Base-by-base conservation (phyloP, 2,797 vertebrate species). In the Sorex maritimensis region DNA sequence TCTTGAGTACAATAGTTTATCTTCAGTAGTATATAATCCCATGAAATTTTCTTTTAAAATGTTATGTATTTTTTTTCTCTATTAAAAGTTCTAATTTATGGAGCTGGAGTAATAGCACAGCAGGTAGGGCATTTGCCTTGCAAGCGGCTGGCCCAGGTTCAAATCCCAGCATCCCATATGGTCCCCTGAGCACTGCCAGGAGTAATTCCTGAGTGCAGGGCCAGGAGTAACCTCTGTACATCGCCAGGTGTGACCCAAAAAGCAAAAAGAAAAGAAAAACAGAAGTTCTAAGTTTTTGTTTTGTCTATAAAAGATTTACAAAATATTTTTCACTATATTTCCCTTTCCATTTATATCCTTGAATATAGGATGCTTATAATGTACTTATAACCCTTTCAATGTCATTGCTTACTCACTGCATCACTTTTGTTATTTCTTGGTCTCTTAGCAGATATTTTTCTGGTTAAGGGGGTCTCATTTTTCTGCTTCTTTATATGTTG, bases 381-480 rank as follows among this genome's bases (percentile, higher is more conserved):
- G 82, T 52, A 41, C 71, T 15, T 55, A 81, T 73, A 86, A 14
- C 14, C 38, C 55, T 87, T 90, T 90, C 49, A 90, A 75, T 77
- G 73, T 67, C 75, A 74, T 83, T 86, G 34, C 52, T 34, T 88
- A 7, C 34, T 78, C 38, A 75, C 85, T 92, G 41, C 9, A 7
- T 63, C 14, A 26, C 34, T 23, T 17, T 44, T 72, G 15, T 88
- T 8, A 90, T 95, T 90, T 94, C 63, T 67, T 21, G n/a, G 3
- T 73, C 58, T 72, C 21, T 34, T 79, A 19, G 44, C n/a, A 73
- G 55, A 14, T 78, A 63, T 23, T 88, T 87, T 92, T 92, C 88
- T 93, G 44, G 6, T 82, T 58, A 14, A 72, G 61, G 61, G 74
- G 74, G 72, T 72, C 52, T 80, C 21, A 26, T 92, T 88, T 94